Evolutionary conservation across 2,113 vertebrate species (phyloP).

Genomic region (Alosa alosa): DNA sequence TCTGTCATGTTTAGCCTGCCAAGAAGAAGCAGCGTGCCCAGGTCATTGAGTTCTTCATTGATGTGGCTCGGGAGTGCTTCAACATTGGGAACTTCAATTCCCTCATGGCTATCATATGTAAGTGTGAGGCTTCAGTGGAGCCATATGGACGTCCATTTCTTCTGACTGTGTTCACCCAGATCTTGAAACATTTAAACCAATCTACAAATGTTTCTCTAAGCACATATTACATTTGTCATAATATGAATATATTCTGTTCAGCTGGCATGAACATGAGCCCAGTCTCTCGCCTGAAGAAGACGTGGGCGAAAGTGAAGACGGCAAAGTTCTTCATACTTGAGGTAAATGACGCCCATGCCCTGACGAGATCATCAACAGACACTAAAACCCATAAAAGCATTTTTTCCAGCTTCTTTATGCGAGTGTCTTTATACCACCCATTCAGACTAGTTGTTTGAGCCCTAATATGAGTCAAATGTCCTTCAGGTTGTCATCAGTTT

Average conservation of each 20-base stretch:
- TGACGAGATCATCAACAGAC: background rate
- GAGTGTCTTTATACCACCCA: too few species aligned
- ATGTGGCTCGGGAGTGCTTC: conserved; percentile 92
- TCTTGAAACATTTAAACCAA: background rate
- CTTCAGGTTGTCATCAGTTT: background rate
- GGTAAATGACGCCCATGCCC: background rate
- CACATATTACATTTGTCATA: background rate
- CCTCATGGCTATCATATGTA: conserved; percentile 96
- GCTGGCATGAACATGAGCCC: conserved; percentile 98
- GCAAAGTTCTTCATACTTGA: conserved; percentile 84
- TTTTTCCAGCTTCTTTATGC: background rate
- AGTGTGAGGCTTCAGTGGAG: conserved; percentile 65
- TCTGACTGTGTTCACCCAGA: background rate
- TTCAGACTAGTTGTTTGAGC: too few species aligned
- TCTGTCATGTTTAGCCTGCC: conserved; percentile 71
- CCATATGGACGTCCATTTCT: background rate
- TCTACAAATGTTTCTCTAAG: background rate
- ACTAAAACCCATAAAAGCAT: background rate
- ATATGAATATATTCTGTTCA: conserved; percentile 44
- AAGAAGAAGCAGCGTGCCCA: conserved; percentile 93
- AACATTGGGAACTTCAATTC: conserved; percentile 99
- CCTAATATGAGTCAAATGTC: background rate
- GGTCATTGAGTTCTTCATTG: conserved; percentile 93
- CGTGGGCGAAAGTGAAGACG: conserved; percentile 93
- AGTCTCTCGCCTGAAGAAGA: conserved; percentile 92